Percentiles rank a stretch among this genome's conserved stretches.
These are phyloP conservation scores for Pteropus alecto DNA, from an alignment of 2,113 vertebrate genomes.

Conservation along the genomic window DNA sequence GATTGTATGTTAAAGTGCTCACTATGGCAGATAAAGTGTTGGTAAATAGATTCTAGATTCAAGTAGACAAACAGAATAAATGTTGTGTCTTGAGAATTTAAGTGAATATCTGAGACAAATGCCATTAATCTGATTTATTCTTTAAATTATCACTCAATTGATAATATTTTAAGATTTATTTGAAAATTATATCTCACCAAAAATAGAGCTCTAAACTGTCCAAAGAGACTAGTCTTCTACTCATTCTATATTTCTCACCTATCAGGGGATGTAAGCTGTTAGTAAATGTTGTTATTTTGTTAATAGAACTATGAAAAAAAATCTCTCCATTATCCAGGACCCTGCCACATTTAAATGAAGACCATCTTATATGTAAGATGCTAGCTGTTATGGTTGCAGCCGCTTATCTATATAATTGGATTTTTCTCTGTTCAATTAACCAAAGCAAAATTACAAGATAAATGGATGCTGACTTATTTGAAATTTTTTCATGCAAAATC, in stretches of 20 bases:
- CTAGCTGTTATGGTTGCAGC: not conserved
- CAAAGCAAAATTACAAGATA: not conserved
- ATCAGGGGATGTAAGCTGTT: not conserved
- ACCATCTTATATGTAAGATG: not conserved
- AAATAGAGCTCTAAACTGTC: not conserved
- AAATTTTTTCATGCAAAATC: too few species aligned
- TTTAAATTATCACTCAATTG: not conserved
- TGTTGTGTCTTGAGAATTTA: not conserved
- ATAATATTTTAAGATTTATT: not conserved
- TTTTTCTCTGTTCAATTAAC: not conserved
- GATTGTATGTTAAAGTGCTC: not conserved
- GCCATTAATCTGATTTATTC: not conserved
- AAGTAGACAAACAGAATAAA: not conserved
- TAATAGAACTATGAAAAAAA: not conserved
- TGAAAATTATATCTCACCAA: not conserved
- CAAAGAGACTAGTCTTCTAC: not conserved
- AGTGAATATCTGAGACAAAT: not conserved
- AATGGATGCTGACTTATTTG: too few species aligned
- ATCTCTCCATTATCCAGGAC: not conserved
- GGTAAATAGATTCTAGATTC: not conserved
- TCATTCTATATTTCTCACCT: not conserved
- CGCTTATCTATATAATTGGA: not conserved
- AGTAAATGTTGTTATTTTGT: not conserved
- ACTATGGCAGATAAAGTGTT: not conserved
- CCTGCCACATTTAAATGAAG: not conserved